Base-by-base conservation (phyloP, 2,888 invertebrate species). In the Habrosyne pyritoides region DNA sequence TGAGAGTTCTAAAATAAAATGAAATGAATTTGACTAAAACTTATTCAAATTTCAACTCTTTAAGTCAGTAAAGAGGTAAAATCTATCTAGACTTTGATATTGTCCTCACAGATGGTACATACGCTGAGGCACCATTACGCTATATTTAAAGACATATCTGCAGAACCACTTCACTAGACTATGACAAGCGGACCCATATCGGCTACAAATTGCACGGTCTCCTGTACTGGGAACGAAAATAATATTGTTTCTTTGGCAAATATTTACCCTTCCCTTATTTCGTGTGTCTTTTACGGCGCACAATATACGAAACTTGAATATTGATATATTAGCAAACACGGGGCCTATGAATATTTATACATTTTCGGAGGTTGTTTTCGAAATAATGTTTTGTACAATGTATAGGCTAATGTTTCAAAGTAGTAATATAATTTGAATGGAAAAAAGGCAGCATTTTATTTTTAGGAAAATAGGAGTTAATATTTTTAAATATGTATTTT, bases 231-330 rank as follows among this genome's bases (percentile, higher is more conserved):
- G 77, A 83, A 86, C 81, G 85, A 89, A 91, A 90, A 91, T 91
- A 91, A 91, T 91, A 91, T 89, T 91, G 89, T 91, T 91, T 89
- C 89, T 86, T 88, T 82, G 70, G 85, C 90, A 90, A 91, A 91
- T 89, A 89, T 89, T 90, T 89, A 86, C 85, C 81, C 79, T 79
- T 79, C 75, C 81, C 77, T 81, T 82, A 85, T 82, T 81, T 73
- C 75, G 81, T 77, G 79, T 81, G 84, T 85, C 84, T 83, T 81
- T 87, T 80, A 61, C 65, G 18, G 67, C 61, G 60, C 58, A 59
- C 61, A 55, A 61, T 64, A 65, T 67, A 75, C 75, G 77, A 54
- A 60, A 55, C 53, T 52, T 56, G 71, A 73, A 77, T 78, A 75
- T 73, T 72, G 66, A 73, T 73, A 53, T 54, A 26, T 63, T 66